Base-by-base conservation (phyloP, 2,888 invertebrate species). In the Embidobia sp. region DNA sequence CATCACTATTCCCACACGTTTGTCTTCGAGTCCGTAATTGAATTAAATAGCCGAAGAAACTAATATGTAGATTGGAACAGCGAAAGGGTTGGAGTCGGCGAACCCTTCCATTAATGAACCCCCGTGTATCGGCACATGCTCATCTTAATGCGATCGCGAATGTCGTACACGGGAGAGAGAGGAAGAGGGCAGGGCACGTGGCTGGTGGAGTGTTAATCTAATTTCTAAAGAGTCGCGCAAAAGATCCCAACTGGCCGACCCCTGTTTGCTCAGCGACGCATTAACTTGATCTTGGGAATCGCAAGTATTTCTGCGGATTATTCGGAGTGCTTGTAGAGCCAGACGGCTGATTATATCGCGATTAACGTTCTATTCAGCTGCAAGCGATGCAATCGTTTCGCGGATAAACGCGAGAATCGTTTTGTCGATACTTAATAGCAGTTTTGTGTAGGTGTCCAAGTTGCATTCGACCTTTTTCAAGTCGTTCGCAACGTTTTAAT, bases 301-400 rank as follows among this genome's bases (percentile, higher is more conserved):
- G 35, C 61, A 61, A 49, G 51, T 51, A 51, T 22, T 4, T 48
- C 19, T 42, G 13, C 18, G 33, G 19, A 29, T 8, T 35, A 44
- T 6, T 33, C 13, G 11, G 33, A n/a, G 33, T 11, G 11, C 3
- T 13, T 13, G 31, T 16, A n/a, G n/a, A n/a, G n/a, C n/a, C n/a
- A n/a, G n/a, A n/a, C n/a, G n/a, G n/a, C 44, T 59, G 70, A 64
- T 80, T 76, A 75, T 73, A 78, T 77, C 74, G 69, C 63, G 73
- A 73, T 69, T 53, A 26, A 42, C 57, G 10, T 57, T 37, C 11
- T 37, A 57, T 67, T 67, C n/a, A n/a, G n/a, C n/a, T n/a, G n/a
- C n/a, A n/a, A n/a, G n/a, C n/a, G n/a, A n/a, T n/a, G n/a, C n/a
- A n/a, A n/a, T n/a, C n/a, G n/a, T n/a, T n/a, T n/a, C n/a, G n/a